A percentile compares a stretch with the other conserved stretches of the same genome.
These are phyloP conservation scores for Dendronephthya gigantea DNA, from an alignment of 64 coral and sea anemone species.

Conservation along the genomic window DNA sequence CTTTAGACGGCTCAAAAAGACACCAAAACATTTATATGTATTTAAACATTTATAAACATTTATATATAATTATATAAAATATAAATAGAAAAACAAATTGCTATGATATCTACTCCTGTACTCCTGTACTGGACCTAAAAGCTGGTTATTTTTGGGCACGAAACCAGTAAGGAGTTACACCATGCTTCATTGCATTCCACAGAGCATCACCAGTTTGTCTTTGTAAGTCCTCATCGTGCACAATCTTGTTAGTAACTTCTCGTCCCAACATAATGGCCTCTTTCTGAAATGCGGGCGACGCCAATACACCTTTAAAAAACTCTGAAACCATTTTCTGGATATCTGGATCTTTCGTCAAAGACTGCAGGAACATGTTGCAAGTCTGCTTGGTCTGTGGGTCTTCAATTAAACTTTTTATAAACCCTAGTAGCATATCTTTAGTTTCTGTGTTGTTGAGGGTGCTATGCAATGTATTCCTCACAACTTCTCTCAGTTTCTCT, in stretches of 20 bases:
- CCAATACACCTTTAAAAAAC: conserved; percentile 10
- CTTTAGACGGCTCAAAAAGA: no score
- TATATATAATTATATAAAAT: no score
- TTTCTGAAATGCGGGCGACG: not conserved
- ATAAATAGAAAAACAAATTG: no score
- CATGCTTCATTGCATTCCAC: conserved; percentile 10
- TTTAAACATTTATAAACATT: no score
- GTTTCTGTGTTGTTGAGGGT: not conserved
- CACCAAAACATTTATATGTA: no score
- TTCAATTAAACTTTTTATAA: not conserved
- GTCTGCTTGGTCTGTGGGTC: not conserved
- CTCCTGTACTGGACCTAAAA: no score
- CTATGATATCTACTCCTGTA: no score
- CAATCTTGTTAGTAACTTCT: conserved; percentile 1
- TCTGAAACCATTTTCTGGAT: not conserved
- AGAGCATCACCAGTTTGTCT: not conserved
- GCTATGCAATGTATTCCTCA: not conserved
- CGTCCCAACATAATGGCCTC: not conserved
- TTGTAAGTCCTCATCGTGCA: not conserved
- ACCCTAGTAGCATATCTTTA: not conserved
- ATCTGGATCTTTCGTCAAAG: conserved; percentile 1
- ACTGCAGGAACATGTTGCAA: not conserved
- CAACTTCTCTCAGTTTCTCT: not conserved
- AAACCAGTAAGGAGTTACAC: conserved; percentile 7
- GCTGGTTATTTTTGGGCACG: not conserved